A percentile compares a stretch with the other conserved stretches of the same genome.
These are phyloP conservation scores for Drosophila picticornis DNA, from an alignment of 2,888 invertebrate genomes.

Conservation along the genomic window DNA sequence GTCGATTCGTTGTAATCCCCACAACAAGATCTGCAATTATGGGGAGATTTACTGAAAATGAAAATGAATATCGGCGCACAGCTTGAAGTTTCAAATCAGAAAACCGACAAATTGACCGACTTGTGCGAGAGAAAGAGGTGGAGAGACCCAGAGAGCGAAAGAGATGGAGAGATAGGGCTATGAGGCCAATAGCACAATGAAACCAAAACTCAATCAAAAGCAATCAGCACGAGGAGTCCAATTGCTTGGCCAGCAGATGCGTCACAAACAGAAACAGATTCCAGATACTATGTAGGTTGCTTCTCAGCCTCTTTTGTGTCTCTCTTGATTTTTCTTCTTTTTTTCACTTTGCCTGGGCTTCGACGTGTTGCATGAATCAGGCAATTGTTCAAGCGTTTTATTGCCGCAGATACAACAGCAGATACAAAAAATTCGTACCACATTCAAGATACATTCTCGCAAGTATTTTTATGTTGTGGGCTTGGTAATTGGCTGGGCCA, in stretches of 20 bases:
- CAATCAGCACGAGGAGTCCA: constrained; percentile 46
- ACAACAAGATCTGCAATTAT: constrained; percentile 50
- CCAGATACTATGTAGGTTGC: constrained; percentile 46
- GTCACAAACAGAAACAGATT: constrained; percentile 40
- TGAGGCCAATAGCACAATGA: constrained; percentile 20
- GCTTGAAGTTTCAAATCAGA: constrained; percentile 36
- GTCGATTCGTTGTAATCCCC: constrained; percentile 25
- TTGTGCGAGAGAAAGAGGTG: neutral
- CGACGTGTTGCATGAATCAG: constrained; percentile 67
- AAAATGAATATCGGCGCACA: constrained; percentile 39
- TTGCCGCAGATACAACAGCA: constrained; percentile 30
- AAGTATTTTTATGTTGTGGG: constrained; percentile 60
- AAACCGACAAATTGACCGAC: constrained; percentile 21
- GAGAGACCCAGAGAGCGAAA: neutral
- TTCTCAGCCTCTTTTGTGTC: constrained; percentile 23
- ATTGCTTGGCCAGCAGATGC: constrained; percentile 41
- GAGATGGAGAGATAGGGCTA: neutral
- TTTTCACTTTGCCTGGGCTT: constrained; percentile 14
- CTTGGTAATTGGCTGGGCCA: constrained; percentile 74
- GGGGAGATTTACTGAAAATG: constrained; percentile 41
- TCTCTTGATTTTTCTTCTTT: constrained; percentile 2
- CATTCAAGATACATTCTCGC: constrained; percentile 41
- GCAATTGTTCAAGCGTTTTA: constrained; percentile 61
- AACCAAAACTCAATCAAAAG: constrained; percentile 52
- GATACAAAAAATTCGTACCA: constrained; percentile 46